Evolutionary conservation across 2,113 vertebrate species (phyloP).

Genomic region (Acrocephalus arundinaceus): DNA sequence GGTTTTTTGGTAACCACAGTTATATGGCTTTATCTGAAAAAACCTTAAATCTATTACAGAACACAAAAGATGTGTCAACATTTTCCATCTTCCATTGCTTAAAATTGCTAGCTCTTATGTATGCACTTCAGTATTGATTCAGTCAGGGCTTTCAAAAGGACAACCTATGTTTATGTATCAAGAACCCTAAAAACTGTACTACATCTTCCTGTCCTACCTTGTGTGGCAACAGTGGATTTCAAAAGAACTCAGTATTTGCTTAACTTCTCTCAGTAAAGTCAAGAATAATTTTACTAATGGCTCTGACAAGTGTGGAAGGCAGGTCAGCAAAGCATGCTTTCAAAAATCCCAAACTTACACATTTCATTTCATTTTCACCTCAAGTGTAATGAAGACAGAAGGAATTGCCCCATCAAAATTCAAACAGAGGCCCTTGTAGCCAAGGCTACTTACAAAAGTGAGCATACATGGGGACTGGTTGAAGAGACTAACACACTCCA

Average conservation of each 20-base stretch:
- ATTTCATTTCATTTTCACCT: background rate
- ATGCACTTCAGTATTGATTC: background rate
- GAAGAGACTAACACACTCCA: background rate
- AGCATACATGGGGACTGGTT: background rate
- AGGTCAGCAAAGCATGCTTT: background rate
- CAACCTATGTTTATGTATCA: background rate
- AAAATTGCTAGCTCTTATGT: background rate
- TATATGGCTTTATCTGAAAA: background rate
- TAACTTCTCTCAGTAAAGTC: background rate
- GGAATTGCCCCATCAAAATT: background rate
- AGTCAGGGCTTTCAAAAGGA: background rate
- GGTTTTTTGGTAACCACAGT: background rate
- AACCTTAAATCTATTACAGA: background rate
- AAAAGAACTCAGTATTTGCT: background rate
- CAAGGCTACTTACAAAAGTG: background rate
- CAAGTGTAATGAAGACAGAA: background rate
- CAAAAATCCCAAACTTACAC: background rate
- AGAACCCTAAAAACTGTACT: background rate
- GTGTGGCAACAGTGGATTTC: background rate
- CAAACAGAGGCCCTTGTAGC: background rate
- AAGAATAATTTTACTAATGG: background rate
- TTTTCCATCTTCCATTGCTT: background rate
- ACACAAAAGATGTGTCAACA: background rate
- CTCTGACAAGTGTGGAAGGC: background rate
- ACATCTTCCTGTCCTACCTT: background rate